phyloP scores from a whole-genome alignment of 2,113 vertebrate genomes.

The Percina caprodes region DNA sequence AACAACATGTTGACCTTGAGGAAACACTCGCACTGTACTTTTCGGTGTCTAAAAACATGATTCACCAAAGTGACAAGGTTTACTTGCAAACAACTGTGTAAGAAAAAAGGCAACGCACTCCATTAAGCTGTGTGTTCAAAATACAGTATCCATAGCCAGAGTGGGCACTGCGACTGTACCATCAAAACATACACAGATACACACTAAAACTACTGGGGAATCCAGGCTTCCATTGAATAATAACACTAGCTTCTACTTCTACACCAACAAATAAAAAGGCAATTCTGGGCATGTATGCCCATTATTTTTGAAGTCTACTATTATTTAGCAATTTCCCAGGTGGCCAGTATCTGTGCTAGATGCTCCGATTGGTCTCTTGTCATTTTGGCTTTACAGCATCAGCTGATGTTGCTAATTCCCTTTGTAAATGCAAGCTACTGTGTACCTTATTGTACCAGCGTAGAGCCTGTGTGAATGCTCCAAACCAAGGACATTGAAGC shows the following conservation, averaged over 20 bases:
- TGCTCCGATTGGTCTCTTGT: conserved; percentile 31
- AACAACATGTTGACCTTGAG: conserved; percentile 63
- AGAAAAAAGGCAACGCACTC: conserved; percentile 62
- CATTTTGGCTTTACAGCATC: conserved; percentile 14
- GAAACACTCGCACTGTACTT: conserved; percentile 58
- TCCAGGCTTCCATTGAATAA: conserved; percentile 29
- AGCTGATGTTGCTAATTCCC: conserved; percentile 32
- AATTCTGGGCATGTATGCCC: conserved; percentile 22
- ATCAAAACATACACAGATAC: conserved; percentile 63
- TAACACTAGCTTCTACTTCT: conserved; percentile 41
- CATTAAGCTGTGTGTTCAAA: conserved; percentile 61
- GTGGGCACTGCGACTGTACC: conserved; percentile 48
- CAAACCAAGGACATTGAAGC: conserved; percentile 45
- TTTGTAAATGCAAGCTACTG: conserved; percentile 52
- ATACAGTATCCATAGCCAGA: conserved; percentile 54
- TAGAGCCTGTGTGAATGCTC: conserved; percentile 35
- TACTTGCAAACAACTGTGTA: conserved; percentile 44
- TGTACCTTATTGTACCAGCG: not conserved
- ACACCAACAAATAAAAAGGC: conserved; percentile 57
- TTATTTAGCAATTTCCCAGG: conserved; percentile 17
- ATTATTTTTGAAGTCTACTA: conserved; percentile 16
- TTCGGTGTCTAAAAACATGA: conserved; percentile 46
- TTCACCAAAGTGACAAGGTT: conserved; percentile 68
- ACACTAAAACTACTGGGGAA: conserved; percentile 51
- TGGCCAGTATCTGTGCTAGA: conserved; percentile 15